Base-by-base conservation (phyloP, 2,113 vertebrate species). In the Gyps fulvus region DNA sequence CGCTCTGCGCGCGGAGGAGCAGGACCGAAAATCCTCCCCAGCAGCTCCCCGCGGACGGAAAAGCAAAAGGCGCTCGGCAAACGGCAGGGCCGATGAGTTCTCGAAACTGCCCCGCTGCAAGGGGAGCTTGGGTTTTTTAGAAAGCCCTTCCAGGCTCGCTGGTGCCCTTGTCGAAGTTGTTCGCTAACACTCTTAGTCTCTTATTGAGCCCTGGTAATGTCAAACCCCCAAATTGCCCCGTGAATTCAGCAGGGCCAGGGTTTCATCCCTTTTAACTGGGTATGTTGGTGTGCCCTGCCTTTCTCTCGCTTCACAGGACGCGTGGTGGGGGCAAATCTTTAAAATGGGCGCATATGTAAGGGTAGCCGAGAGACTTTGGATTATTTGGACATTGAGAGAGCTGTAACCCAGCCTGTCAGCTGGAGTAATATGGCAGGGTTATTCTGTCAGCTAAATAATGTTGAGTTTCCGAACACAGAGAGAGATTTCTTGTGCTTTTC, bases 31-130 rank as follows among this genome's bases (percentile, higher is more conserved):
- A 54, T 6, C 11, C 59, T 36, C 29, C 47, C 55, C 67, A 10
- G 42, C 36, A 63, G 17, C 23, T 36, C 43, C 54, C 8, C 1
- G 0, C 0, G 0, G 32, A 22, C 0, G 3, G 38, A 42, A 58
- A 54, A 89, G 22, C 15, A 25, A 58, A 52, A 34, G 42, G 21
- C 7, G 2, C 13, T 9, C 0, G 9, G 27, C 49, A 40, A 50
- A 38, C 3, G 12, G 29, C 34, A 50, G 65, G 55, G 57, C 31
- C 2, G 2, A 36, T 1, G 2, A 29, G 10, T 7, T 70, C 43
- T 11, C 43, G 42, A 13, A 54, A 29, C 3, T 2, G 7, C 20
- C 9, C 31, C 1, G 0, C 20, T 54, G 34, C 58, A 20, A 65
- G 34, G 50, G 43, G 10, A 72, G 8, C 25, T 31, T 31, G 43